Conservation (phyloP, 2,888 invertebrate species). For the Seira ritae region DNA sequence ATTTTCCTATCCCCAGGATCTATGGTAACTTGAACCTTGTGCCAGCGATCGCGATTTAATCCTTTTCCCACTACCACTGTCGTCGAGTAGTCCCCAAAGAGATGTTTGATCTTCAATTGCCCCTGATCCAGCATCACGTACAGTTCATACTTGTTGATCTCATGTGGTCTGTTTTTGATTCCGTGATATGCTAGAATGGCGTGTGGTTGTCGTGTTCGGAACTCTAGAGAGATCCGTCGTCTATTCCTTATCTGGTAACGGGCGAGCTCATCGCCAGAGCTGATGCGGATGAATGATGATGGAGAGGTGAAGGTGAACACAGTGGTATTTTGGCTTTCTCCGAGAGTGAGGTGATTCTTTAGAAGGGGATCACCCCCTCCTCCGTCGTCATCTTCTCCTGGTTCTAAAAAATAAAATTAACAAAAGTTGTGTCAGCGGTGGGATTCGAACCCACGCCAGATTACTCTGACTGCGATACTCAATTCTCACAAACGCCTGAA, state of each 20-base stretch:
- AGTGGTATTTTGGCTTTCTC: slow-evolving; percentile 77
- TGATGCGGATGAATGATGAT: slow-evolving; percentile 92
- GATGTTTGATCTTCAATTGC: slow-evolving; percentile 93
- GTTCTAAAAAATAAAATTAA: slow-evolving; percentile 7
- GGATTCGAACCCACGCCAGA: slow-evolving; percentile 73
- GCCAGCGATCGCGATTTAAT: slow-evolving; percentile 92
- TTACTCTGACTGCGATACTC: slow-evolving; percentile 61
- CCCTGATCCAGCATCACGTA: slow-evolving; percentile 95
- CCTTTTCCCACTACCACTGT: slow-evolving; percentile 91
- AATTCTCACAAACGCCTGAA: slow-evolving; percentile 65
- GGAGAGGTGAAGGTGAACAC: slow-evolving; percentile 95
- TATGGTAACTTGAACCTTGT: slow-evolving; percentile 89
- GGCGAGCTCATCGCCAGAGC: slow-evolving; percentile 90
- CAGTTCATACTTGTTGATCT: slow-evolving; percentile 90
- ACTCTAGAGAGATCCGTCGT: slow-evolving; percentile 84
- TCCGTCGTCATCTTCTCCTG: slow-evolving; percentile 8
- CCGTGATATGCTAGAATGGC: slow-evolving; percentile 93
- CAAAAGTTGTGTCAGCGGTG: slow-evolving; percentile 68
- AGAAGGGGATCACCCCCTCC: neutral
- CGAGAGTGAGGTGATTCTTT: slow-evolving; percentile 76
- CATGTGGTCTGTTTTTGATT: slow-evolving; percentile 87
- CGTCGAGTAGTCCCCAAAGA: slow-evolving; percentile 91
- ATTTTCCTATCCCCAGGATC: slow-evolving; percentile 91
- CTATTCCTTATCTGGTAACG: slow-evolving; percentile 88
- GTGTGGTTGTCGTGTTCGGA: slow-evolving; percentile 90